Percentiles rank a stretch among this genome's conserved stretches.
phyloP scores from a whole-genome alignment of 2,797 vertebrate genomes.

The Sylvilagus floridanus region DNA sequence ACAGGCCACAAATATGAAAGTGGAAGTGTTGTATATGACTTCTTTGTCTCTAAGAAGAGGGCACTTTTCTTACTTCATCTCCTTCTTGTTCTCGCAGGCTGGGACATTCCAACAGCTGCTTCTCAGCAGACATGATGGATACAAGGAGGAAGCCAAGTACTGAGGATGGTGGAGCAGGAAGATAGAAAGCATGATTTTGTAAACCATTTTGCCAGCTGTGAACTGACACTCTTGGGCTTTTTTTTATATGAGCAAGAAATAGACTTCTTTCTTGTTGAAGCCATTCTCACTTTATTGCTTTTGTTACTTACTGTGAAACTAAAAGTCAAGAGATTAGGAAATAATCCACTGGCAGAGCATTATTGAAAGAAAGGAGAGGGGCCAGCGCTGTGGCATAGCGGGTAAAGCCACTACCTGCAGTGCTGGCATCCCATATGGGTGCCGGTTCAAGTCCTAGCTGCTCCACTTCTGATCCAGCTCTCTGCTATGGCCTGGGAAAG shows the following conservation, averaged over 20 bases:
- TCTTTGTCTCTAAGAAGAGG: not conserved
- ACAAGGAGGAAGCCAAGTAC: not conserved
- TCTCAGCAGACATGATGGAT: constrained; percentile 11
- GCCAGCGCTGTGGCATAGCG: no score
- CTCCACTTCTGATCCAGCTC: no score
- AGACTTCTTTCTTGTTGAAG: not conserved
- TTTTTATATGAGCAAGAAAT: not conserved
- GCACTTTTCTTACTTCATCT: not conserved
- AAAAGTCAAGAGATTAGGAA: not conserved
- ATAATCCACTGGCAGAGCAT: not conserved
- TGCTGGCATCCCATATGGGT: no score
- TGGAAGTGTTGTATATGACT: not conserved
- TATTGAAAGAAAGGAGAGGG: not conserved
- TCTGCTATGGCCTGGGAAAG: no score
- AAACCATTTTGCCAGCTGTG: not conserved
- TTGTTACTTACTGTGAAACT: not conserved
- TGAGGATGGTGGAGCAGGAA: not conserved
- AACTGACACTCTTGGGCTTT: not conserved
- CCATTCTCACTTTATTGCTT: not conserved
- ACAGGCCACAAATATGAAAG: not conserved
- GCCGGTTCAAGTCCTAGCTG: no score
- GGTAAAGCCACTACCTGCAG: no score
- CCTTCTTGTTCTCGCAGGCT: not conserved
- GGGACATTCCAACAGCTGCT: not conserved
- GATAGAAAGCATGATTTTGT: not conserved